Percentiles rank a stretch among this genome's conserved stretches.
These are phyloP conservation scores for Xiphophorus couchianus DNA, from an alignment of 2,113 vertebrate genomes.

Conservation along the genomic window DNA sequence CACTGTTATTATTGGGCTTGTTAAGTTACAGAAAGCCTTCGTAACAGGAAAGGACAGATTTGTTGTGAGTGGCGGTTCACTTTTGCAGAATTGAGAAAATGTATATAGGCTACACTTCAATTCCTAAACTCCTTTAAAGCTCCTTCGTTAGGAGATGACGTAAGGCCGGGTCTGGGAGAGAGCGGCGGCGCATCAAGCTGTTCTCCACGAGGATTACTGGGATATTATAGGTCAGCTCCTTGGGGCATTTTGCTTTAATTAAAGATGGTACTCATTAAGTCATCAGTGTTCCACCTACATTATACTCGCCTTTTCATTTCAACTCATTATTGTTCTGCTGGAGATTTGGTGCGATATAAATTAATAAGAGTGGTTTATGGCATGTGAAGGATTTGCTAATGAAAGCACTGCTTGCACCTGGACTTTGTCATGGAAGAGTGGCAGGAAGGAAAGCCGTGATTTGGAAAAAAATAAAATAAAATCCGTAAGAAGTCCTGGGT, in stretches of 20 bases:
- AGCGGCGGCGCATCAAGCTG: constrained; percentile 14
- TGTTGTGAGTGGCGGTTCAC: too few species aligned
- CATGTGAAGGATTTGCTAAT: constrained; percentile 40
- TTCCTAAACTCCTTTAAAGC: constrained; percentile 1
- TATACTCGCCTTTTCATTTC: constrained; percentile 63
- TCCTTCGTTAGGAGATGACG: neutral
- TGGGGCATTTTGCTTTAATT: constrained; percentile 72
- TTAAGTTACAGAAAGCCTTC: too few species aligned
- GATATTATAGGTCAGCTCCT: constrained; percentile 62
- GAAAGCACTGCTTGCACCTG: constrained; percentile 33
- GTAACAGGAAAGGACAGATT: too few species aligned
- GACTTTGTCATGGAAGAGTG: neutral
- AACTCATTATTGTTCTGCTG: constrained; percentile 57
- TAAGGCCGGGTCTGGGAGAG: neutral
- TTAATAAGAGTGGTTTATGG: constrained; percentile 65
- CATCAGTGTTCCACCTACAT: constrained; percentile 57
- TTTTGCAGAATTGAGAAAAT: too few species aligned
- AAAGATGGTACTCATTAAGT: constrained; percentile 73
- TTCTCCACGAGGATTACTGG: constrained; percentile 59
- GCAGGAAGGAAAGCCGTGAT: neutral
- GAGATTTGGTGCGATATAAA: constrained; percentile 58
- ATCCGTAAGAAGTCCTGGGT: neutral
- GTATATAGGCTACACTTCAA: neutral
- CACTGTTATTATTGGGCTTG: too few species aligned
- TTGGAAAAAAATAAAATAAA: neutral